Base-by-base conservation (phyloP, 2,888 invertebrate genomes). In the Tetragonula carbonaria region DNA sequence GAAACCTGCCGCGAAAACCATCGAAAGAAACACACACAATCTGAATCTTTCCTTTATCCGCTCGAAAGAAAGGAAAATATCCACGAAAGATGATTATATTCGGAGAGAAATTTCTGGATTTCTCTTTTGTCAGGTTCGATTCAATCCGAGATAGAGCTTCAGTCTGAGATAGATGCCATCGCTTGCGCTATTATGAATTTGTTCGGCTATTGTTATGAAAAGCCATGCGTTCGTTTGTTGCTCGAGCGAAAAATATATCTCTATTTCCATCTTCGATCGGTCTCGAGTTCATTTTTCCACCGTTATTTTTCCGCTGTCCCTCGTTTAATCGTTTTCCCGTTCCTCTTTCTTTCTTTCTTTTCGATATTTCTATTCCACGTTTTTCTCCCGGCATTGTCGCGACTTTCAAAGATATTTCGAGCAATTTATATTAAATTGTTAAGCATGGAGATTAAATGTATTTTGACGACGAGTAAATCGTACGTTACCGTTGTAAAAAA, bases 131-230 rank as follows among this genome's bases (percentile, higher is more conserved):
- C 55, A 23, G 63, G 50, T 51, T 33, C 33, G 66, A 78, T 78
- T 71, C 70, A 53, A 74, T 74, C 33, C 53, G 50, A 6, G 28
- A 28, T 28, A 28, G 28, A 28, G 28, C 51, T 23, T 33, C 55
- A 51, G 65, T 55, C 62, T 16, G 45, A 74, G 66, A 28, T 14
- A 57, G 57, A 57, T 57, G 4, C n/a, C 57, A 57, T 28, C 28
- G 28, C 28, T 28, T 28, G 14, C 57, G n/a, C 28, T 38, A 73
- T 75, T 82, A 80, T 75, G 74, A 80, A 82, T 80, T 75, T 82
- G 65, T 45, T 28, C 65, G 51, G 68, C 45, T 33, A 77, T 81
- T 74, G 77, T 81, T 63, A 65, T 28, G 55, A 62, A 66, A 67
- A 55, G 18, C 59, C 53, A n/a, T 62, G 62, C 14, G 66, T 45